These are phyloP conservation scores for Atlantisia rogersi DNA, from an alignment of 2,113 vertebrate species.

Conservation along the genomic window DNA sequence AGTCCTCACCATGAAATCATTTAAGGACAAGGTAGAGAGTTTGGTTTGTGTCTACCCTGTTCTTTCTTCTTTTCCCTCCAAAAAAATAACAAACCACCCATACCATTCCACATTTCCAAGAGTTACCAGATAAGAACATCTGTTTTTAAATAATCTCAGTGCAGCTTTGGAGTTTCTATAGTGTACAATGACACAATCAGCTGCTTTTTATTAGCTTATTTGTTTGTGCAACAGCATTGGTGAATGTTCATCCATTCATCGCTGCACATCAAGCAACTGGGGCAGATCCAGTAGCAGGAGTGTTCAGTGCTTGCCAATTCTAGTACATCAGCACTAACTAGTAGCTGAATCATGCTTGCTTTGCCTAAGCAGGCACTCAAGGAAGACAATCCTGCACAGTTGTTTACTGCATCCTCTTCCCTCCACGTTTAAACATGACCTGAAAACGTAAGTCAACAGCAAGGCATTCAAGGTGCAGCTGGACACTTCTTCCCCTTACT, in stretches of 20 bases:
- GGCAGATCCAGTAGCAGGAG: slow-evolving; percentile 44
- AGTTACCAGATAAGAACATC: slow-evolving; percentile 47
- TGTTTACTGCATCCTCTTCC: background rate
- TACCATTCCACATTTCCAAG: background rate
- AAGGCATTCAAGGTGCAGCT: background rate
- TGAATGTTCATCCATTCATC: slow-evolving; percentile 47
- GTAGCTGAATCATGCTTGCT: slow-evolving; percentile 26
- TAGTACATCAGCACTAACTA: background rate
- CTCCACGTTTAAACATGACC: background rate
- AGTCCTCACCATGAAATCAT: background rate
- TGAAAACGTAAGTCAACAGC: background rate
- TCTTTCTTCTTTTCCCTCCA: fast-evolving
- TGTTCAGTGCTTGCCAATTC: background rate
- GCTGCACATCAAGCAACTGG: slow-evolving; percentile 18
- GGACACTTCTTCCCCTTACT: background rate
- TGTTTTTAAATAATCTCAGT: slow-evolving; percentile 43
- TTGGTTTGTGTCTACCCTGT: background rate
- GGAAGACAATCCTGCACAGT: background rate
- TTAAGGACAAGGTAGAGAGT: background rate
- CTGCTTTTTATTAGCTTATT: slow-evolving; percentile 59
- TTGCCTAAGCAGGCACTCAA: background rate
- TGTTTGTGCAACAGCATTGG: slow-evolving; percentile 45
- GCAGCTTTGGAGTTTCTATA: slow-evolving; percentile 5
- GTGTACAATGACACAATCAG: slow-evolving; percentile 29
- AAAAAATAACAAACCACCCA: background rate